Conservation (phyloP, 2,888 invertebrate genomes). For the Acholoe squamosa region DNA sequence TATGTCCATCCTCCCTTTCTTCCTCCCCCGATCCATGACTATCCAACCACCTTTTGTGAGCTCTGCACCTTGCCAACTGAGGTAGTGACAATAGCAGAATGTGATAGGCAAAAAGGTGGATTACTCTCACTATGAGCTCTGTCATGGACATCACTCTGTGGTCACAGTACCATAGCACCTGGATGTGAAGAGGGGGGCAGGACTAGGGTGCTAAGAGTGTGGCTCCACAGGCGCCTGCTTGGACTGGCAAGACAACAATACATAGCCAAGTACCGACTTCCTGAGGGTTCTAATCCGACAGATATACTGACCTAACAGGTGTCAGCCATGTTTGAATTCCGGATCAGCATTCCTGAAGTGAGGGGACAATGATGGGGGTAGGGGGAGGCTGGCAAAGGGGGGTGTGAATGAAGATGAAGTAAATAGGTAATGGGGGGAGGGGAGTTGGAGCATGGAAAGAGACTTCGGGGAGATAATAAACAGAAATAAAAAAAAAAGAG, state of each 20-base stretch:
- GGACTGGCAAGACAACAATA: not conserved
- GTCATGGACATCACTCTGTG: not conserved
- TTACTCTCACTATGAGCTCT: not conserved
- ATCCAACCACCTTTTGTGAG: no score
- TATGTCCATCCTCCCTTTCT: not conserved
- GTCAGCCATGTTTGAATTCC: constrained; percentile 19
- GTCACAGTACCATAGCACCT: no score
- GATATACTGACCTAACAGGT: not conserved
- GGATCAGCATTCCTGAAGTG: not conserved
- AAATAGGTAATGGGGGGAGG: no score
- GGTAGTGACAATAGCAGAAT: not conserved
- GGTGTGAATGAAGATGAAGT: no score
- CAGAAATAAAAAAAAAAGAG: no score
- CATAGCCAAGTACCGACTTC: not conserved
- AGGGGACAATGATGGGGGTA: not conserved
- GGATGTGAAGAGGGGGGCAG: no score
- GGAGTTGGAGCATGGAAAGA: no score
- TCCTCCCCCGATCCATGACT: not conserved
- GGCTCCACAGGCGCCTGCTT: not conserved
- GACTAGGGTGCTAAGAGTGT: not conserved
- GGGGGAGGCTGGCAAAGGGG: no score
- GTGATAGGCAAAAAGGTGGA: not conserved
- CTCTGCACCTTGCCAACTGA: not conserved
- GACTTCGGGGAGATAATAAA: no score
- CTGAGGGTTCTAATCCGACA: constrained; percentile 3